Percentiles rank a stretch among this genome's conserved stretches.
Evolutionary conservation across 2,113 vertebrate genomes (phyloP).

Genomic region (Leptosomus discolor): DNA sequence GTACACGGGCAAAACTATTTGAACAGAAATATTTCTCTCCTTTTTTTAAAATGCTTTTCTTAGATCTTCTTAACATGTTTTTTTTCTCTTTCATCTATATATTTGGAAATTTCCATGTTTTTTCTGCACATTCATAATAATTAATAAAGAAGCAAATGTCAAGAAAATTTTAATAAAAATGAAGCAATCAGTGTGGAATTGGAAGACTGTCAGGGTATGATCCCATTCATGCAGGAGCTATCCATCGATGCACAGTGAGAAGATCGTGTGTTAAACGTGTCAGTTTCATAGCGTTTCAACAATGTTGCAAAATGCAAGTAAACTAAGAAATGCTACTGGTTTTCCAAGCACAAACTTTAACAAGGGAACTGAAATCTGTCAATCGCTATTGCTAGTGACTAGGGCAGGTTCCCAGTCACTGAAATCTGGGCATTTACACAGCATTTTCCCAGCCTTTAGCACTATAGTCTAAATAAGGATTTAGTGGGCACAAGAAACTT

Average conservation of each 20-base stretch:
- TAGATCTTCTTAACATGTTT: background rate
- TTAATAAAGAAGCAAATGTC: background rate
- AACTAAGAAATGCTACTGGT: background rate
- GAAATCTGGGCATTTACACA: background rate
- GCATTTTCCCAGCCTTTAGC: background rate
- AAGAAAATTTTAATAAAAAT: background rate
- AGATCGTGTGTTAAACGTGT: background rate
- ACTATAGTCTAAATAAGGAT: background rate
- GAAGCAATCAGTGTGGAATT: background rate
- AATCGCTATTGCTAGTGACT: background rate
- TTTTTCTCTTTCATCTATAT: background rate
- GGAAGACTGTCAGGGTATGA: background rate
- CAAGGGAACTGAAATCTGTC: background rate
- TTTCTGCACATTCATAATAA: background rate
- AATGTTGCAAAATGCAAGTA: background rate
- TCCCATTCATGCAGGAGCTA: rapidly evolving
- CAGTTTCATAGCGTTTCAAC: background rate
- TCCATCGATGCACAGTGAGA: background rate
- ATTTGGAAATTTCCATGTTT: background rate
- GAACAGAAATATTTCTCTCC: background rate
- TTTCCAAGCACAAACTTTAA: background rate
- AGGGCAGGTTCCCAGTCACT: background rate
- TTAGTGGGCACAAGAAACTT: background rate
- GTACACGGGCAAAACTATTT: background rate
- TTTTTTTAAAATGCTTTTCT: background rate